phyloP scores from a whole-genome alignment of 2,888 invertebrate species.

The Nomada fabriciana region DNA sequence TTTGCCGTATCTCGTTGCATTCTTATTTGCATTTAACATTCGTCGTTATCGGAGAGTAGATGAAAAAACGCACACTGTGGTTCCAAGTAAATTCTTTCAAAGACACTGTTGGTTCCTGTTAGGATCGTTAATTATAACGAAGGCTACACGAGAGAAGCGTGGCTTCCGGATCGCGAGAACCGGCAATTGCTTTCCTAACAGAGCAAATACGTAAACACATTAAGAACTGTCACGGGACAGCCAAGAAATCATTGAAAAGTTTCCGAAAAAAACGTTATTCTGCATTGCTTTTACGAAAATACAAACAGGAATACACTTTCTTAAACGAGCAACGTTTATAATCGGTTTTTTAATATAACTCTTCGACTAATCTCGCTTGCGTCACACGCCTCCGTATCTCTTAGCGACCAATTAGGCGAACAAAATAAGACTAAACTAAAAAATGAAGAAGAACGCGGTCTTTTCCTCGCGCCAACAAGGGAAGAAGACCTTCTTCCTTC shows the following conservation, averaged over 20 bases:
- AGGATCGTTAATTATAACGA: constrained; percentile 1
- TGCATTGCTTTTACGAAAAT: constrained; percentile 44
- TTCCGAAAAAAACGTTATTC: constrained; percentile 41
- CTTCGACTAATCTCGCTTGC: constrained; percentile 75
- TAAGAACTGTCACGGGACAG: constrained; percentile 28
- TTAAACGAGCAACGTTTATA: constrained; percentile 73
- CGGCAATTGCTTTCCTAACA: constrained; percentile 53
- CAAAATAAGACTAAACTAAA: constrained; percentile 27
- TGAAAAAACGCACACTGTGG: not conserved
- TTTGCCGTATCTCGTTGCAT: constrained; percentile 11
- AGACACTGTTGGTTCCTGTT: constrained; percentile 16
- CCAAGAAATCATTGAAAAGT: constrained; percentile 38
- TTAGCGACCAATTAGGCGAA: constrained; percentile 68
- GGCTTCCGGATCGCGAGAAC: constrained; percentile 66
- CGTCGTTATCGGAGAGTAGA: not conserved
- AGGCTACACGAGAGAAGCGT: constrained; percentile 32
- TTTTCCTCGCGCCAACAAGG: constrained; percentile 45
- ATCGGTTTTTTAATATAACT: constrained; percentile 78
- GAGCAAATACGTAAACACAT: constrained; percentile 54
- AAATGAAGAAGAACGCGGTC: constrained; percentile 21
- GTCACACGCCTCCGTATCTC: constrained; percentile 71
- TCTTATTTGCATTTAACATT: constrained; percentile 11
- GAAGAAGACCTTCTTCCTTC: constrained; percentile 64
- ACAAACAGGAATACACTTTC: constrained; percentile 43
- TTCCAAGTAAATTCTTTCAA: not conserved